These are phyloP conservation scores for Eumaeus atala DNA, from an alignment of 1,140 invertebrate genomes.

Conservation along the genomic window DNA sequence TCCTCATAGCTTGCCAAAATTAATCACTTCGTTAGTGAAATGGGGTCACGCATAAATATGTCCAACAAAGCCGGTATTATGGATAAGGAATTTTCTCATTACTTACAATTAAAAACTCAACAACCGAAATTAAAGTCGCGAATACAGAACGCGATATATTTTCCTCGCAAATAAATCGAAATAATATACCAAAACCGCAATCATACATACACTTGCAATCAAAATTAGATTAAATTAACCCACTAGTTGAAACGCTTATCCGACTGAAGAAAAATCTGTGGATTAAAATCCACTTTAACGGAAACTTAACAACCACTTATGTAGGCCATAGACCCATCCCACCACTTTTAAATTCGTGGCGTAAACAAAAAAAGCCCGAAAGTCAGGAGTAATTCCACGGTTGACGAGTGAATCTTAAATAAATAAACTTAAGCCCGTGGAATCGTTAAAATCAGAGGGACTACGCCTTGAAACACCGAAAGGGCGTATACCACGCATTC, in stretches of 20 bases:
- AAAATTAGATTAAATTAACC: background rate
- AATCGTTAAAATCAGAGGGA: slow-evolving; percentile 5
- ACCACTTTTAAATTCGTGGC: background rate
- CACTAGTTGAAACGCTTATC: slow-evolving; percentile 6
- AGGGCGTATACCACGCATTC: slow-evolving; percentile 6
- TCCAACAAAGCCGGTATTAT: background rate
- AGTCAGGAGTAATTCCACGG: too few species aligned
- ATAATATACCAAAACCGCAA: background rate
- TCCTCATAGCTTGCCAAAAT: background rate
- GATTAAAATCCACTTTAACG: background rate
- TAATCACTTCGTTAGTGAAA: background rate
- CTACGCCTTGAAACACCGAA: slow-evolving; percentile 4
- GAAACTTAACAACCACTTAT: too few species aligned
- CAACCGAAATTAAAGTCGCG: background rate
- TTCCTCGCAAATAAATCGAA: slow-evolving; percentile 3
- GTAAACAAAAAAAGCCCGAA: too few species aligned
- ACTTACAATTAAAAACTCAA: background rate
- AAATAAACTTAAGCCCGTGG: background rate
- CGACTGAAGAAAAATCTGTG: slow-evolving; percentile 2
- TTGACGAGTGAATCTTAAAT: slow-evolving; percentile 1
- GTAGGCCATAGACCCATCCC: too few species aligned
- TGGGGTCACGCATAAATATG: background rate
- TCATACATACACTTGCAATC: background rate
- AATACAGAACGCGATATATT: slow-evolving; percentile 3
- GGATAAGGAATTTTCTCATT: background rate